Evolutionary conservation across 2,797 vertebrate genomes (phyloP).

Genomic region (Morelia viridis): DNA sequence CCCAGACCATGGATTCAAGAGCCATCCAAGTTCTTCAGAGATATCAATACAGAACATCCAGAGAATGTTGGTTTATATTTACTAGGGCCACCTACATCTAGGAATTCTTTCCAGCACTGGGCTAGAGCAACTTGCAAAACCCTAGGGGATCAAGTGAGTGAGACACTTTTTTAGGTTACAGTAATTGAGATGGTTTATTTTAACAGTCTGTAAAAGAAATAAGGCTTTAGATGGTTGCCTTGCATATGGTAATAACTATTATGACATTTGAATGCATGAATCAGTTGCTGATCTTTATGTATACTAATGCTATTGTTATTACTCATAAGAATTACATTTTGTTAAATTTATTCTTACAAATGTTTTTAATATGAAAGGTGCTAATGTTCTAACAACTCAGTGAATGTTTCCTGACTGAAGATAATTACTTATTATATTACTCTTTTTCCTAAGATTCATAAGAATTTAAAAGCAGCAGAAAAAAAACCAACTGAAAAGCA

Average conservation of each 20-base stretch:
- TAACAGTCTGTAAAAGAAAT: conserved; percentile 5
- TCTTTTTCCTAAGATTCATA: background rate
- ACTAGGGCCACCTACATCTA: conserved; percentile 72
- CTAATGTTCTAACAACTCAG: conserved; percentile 5
- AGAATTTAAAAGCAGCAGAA: background rate
- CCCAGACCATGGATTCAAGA: conserved; percentile 93
- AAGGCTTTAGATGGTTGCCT: background rate
- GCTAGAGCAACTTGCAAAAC: conserved; percentile 83
- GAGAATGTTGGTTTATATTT: conserved; percentile 73
- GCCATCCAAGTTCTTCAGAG: conserved; percentile 92
- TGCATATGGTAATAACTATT: conserved; percentile 21
- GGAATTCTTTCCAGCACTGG: conserved; percentile 84
- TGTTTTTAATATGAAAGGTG: conserved; percentile 22
- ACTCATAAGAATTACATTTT: conserved; percentile 12
- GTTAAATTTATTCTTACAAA: conserved; percentile 12
- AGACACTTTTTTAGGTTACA: background rate
- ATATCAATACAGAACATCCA: conserved; percentile 78
- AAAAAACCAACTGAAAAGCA: background rate
- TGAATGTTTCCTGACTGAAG: conserved; percentile 6
- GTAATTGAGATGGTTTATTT: background rate
- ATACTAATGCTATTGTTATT: background rate
- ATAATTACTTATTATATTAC: conserved; percentile 11
- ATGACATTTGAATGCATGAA: background rate
- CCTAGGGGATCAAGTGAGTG: conserved; percentile 90
- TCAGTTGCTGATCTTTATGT: conserved; percentile 12